A percentile compares a stretch with the other conserved stretches of the same genome.
Evolutionary conservation across 2,797 vertebrate species (phyloP).

Genomic region (Xenops minutus): DNA sequence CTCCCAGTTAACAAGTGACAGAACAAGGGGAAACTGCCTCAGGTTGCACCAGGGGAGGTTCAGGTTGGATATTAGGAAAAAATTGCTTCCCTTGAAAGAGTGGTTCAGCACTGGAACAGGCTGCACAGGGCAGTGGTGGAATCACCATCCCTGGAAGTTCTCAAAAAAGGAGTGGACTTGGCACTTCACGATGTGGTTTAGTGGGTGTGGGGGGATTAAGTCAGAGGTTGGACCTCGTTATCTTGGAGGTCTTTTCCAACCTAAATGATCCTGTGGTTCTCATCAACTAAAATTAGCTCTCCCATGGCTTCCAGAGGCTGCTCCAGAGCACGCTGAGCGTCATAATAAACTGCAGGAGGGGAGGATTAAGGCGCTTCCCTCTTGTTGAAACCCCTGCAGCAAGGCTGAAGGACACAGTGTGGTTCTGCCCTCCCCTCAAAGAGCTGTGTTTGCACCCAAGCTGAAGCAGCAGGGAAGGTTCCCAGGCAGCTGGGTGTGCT

Average conservation of each 20-base stretch:
- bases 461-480: background rate
- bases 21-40: background rate
- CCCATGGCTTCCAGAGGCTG: background rate
- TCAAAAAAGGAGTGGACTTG: background rate
- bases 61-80: background rate
- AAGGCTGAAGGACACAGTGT: background rate
- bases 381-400: background rate
- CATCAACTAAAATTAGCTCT: background rate
- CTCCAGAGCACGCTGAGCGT: fast-evolving
- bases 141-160: background rate
- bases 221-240: background rate
- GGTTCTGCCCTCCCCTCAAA: background rate
- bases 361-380: background rate
- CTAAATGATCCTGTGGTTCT: background rate
- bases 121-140: background rate
- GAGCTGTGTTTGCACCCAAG: background rate
- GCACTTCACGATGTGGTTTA: fast-evolving
- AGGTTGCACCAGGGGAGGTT: background rate
- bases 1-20: background rate
- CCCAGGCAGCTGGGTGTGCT: background rate
- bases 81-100: background rate
- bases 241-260: background rate
- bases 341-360: background rate
- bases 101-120: background rate
- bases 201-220: background rate